Conservation (phyloP, 1,140 invertebrate species). For the Atta colombica region DNA sequence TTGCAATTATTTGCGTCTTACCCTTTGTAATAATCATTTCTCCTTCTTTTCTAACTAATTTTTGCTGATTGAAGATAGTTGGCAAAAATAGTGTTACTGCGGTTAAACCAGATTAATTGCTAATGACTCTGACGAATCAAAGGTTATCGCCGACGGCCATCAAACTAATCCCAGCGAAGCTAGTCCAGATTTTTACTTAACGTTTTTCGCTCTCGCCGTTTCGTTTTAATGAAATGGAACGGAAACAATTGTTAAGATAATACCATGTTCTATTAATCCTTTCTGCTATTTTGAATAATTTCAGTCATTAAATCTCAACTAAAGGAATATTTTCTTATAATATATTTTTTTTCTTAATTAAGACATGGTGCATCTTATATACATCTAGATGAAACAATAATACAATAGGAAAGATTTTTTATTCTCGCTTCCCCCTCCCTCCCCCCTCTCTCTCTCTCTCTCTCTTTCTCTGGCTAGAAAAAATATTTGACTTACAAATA, state of each 20-base stretch:
- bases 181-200: constrained; percentile 33
- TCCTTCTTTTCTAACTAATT: constrained; percentile 20
- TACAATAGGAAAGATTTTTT: not conserved
- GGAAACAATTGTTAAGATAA: constrained; percentile 31
- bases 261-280: not conserved
- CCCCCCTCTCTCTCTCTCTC: no score
- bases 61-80: constrained; percentile 21
- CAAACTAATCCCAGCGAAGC: constrained; percentile 34
- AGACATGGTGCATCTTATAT: not conserved
- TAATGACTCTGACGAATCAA: constrained; percentile 54
- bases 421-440: not conserved
- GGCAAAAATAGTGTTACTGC: not conserved
- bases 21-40: not conserved
- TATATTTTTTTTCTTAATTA: not conserved
- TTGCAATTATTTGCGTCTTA: constrained; percentile 41
- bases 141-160: constrained; percentile 27
- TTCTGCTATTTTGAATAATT: constrained; percentile 12
- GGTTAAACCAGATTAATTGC: constrained; percentile 49
- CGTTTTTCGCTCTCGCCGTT: not conserved
- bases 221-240: constrained; percentile 6
- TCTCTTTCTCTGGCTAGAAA: not conserved
- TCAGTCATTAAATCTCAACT: constrained; percentile 4
- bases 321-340: not conserved
- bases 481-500: not conserved
- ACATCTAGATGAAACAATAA: not conserved